Evolutionary conservation across 1,140 invertebrate genomes (phyloP).

Genomic region (fruit fly (Drosophila melanogaster)): DNA sequence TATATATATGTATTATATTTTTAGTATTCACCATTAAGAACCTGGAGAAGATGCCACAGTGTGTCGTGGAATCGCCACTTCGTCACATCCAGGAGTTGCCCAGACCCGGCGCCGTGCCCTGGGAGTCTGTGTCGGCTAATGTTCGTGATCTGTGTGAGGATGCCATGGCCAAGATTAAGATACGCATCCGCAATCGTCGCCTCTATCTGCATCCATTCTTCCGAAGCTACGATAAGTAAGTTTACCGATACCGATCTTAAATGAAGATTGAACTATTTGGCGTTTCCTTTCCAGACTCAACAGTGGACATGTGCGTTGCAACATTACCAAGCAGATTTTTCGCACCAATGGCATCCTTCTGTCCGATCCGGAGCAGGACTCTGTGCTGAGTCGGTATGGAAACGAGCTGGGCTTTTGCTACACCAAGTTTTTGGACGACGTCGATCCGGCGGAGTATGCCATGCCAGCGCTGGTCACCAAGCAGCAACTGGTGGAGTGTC

Average conservation of each 20-base stretch:
- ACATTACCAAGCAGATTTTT: constrained; percentile 88
- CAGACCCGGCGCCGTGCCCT: constrained; percentile 84
- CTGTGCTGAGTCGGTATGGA: constrained; percentile 88
- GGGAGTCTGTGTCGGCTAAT: constrained; percentile 83
- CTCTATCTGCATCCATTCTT: constrained; percentile 88
- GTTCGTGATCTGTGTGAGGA: constrained; percentile 86
- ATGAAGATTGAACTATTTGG: not conserved
- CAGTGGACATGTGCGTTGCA: constrained; percentile 88
- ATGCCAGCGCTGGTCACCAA: constrained; percentile 70
- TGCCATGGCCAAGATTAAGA: constrained; percentile 85
- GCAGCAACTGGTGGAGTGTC: constrained; percentile 59
- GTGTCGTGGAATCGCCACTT: constrained; percentile 83
- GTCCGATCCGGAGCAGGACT: constrained; percentile 87
- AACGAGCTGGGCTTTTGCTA: constrained; percentile 90
- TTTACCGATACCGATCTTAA: not conserved
- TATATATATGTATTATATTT: too few relatives aligned
- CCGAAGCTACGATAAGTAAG: constrained; percentile 88
- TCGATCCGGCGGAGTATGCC: constrained; percentile 78
- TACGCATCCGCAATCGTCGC: constrained; percentile 85
- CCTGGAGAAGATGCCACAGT: constrained; percentile 87
- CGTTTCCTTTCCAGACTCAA: constrained; percentile 85
- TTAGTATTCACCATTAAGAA: constrained; percentile 89
- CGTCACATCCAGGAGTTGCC: constrained; percentile 85
- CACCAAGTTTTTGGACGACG: constrained; percentile 87
- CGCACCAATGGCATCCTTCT: constrained; percentile 87